phyloP scores from a whole-genome alignment of 2,797 vertebrate species.

The Tokudaia tokunoshimensis region DNA sequence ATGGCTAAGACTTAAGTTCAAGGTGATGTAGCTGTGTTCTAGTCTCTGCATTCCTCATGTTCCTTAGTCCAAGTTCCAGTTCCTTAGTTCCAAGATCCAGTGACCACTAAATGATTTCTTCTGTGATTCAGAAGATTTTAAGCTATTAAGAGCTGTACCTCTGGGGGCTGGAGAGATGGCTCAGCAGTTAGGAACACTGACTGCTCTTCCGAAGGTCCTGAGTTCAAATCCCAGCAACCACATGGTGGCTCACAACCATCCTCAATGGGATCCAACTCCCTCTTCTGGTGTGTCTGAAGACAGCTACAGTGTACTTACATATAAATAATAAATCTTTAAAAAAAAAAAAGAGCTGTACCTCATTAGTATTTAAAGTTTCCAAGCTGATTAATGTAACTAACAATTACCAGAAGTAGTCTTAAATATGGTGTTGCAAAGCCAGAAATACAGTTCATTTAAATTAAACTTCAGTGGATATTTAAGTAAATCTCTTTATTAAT shows the following conservation, averaged over 20 bases:
- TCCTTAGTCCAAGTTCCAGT: too few relatives aligned
- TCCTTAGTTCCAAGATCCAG: too few relatives aligned
- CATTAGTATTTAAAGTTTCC: not conserved
- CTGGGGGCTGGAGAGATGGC: too few relatives aligned
- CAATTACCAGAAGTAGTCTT: not conserved
- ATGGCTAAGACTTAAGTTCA: not conserved
- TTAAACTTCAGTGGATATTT: not conserved
- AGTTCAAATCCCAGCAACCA: too few relatives aligned
- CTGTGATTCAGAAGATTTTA: slow-evolving; percentile 1
- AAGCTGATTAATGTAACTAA: not conserved
- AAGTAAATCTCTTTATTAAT: slow-evolving; percentile 18
- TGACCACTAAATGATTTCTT: not conserved
- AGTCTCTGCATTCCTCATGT: not conserved
- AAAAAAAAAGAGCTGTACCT: not conserved
- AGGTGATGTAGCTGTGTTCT: not conserved
- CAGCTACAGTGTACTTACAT: too few relatives aligned
- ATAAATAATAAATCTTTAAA: too few relatives aligned
- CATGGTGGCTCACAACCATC: too few relatives aligned
- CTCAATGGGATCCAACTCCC: too few relatives aligned
- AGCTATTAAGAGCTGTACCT: not conserved
- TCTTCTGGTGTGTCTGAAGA: too few relatives aligned
- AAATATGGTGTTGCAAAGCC: slow-evolving; percentile 8
- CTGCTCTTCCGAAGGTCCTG: too few relatives aligned
- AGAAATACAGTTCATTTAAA: not conserved
- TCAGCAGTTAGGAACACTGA: too few relatives aligned